Percentiles rank a stretch among this genome's conserved stretches.
These are phyloP conservation scores for Anolis carolinensis DNA, from an alignment of 2,113 vertebrate genomes.

Conservation along the genomic window DNA sequence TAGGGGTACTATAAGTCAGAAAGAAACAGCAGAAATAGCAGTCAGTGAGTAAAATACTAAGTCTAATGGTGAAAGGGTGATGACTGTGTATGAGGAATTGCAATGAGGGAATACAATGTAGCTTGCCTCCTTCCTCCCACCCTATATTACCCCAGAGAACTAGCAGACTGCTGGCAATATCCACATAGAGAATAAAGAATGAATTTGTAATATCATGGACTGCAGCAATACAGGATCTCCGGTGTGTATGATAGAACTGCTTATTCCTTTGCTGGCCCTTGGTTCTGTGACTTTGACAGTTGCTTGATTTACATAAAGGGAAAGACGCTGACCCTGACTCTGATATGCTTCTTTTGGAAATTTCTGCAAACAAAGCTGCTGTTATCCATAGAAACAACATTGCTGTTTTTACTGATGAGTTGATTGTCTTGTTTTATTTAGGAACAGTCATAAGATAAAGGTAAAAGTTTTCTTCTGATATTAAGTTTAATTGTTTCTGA, in stretches of 20 bases:
- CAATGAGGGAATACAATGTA: neutral
- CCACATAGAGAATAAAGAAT: neutral
- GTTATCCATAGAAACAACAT: neutral
- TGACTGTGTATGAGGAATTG: neutral
- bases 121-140: no score
- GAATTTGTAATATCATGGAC: neutral
- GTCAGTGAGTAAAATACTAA: neutral
- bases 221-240: neutral
- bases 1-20: neutral
- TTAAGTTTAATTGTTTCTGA: no score
- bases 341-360: neutral
- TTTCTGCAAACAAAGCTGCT: neutral
- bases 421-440: neutral
- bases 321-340: no score
- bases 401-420: neutral
- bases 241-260: neutral
- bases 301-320: neutral
- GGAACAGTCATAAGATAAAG: no score
- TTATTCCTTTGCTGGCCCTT: neutral
- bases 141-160: no score
- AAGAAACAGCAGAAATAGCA: neutral
- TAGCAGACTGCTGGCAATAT: neutral
- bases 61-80: neutral
- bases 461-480: no score
- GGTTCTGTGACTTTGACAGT: neutral